Base-by-base conservation (phyloP, 2,113 vertebrate genomes). In the Zosterops lateralis region DNA sequence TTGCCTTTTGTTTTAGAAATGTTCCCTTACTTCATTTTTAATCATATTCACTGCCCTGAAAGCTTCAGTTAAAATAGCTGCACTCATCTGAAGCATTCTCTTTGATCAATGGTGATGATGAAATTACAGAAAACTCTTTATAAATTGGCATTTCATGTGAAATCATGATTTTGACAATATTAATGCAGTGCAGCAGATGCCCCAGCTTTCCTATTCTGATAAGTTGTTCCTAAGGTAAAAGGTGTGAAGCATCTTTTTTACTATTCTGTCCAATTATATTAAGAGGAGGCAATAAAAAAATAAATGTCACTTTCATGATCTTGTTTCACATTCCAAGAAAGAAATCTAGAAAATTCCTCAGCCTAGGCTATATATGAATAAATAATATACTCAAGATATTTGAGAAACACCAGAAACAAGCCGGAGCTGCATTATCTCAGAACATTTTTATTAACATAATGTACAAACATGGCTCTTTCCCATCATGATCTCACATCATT, bases 391-490 rank as follows among this genome's bases (percentile, higher is more conserved):
- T 0, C 51, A 45, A 77, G 82, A 72, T 75, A 48, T 4, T 74
- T 12, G n/a, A 95, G 72, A 92, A 90, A 77, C 19, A 71, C 19
- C 40, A 93, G 85, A 77, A 93, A 90, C 56, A 80, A 74, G 40
- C 28, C 60, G 42, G 87, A 91, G 28, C 90, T 88, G 75, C 51
- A 90, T 82, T 90, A 50, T 84, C 79, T 95, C 91, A 88, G 82
- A 91, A 95, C 85, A 81, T 64, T 97, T 97, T 95, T 94, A 95
- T 94, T 91, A 95, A 86, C n/a, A 2, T 74, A 64, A 92, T 1
- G 14, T 90, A 72, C 87, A 93, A 96, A 91, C 36, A 6, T 67
- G 80, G 54, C 60, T 91, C 68, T 88, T 95, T 84, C 72, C 56
- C 87, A 61, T 56, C 36, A 21, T 60, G 84, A 67, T 64, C 84